Percentiles rank a stretch among this genome's conserved stretches.
Conservation (phyloP, 1,140 invertebrate genomes). For the Aphis craccivora region DNA sequence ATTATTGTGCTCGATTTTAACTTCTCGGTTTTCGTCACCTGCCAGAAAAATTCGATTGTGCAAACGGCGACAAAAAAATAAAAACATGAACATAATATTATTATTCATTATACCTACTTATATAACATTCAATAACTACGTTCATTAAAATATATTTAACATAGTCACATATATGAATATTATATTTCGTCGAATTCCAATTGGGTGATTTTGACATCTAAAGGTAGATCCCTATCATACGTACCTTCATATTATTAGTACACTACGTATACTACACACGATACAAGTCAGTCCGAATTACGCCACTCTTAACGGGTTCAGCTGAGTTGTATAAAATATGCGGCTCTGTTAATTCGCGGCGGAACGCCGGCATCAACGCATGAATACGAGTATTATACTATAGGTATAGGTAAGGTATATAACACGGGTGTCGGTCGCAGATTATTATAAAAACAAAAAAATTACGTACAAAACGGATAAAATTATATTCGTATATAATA, state of each 20-base stretch:
- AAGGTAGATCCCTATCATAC: too few relatives aligned
- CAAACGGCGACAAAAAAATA: not conserved
- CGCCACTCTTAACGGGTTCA: not conserved
- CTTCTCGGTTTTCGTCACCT: not conserved
- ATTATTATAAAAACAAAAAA: not conserved
- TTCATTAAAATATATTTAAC: too few relatives aligned
- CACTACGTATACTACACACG: not conserved
- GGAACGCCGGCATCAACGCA: too few relatives aligned
- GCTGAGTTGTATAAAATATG: not conserved
- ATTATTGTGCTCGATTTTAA: not conserved
- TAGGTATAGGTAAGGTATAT: not conserved
- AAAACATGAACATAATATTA: not conserved
- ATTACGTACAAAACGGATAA: not conserved
- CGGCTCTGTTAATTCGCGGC: not conserved
- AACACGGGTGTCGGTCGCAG: not conserved
- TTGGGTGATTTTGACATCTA: not conserved
- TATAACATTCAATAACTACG: not conserved
- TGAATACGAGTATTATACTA: not conserved
- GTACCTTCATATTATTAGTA: too few relatives aligned
- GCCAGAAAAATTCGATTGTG: not conserved
- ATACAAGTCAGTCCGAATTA: not conserved
- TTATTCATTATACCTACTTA: not conserved
- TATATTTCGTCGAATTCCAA: not conserved
- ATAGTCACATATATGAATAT: not conserved
- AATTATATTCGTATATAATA: slow-evolving; percentile 6